Conservation (phyloP, 2,888 invertebrate species). For the Laspeyria flexula region DNA sequence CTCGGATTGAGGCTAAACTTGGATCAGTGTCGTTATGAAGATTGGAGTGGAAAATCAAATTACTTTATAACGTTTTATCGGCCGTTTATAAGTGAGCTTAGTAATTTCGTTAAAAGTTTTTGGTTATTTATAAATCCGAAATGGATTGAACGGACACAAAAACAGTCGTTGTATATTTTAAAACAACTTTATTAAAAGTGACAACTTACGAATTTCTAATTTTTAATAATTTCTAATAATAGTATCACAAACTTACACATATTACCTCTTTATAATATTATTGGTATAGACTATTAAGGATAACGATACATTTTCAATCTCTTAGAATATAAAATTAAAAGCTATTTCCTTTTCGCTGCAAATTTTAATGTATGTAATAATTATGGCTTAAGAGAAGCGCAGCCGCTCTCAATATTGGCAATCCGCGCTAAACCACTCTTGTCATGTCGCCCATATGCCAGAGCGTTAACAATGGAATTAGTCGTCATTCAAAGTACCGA, state of each 20-base stretch:
- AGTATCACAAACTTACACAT: too few species aligned
- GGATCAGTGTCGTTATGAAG: slow-evolving; percentile 6
- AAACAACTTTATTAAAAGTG: too few species aligned
- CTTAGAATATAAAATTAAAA: too few species aligned
- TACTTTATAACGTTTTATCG: neutral
- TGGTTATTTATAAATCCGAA: too few species aligned
- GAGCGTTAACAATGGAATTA: slow-evolving; percentile 82
- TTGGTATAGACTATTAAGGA: too few species aligned
- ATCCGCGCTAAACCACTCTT: slow-evolving; percentile 65
- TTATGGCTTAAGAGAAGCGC: slow-evolving; percentile 21
- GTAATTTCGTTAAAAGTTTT: neutral
- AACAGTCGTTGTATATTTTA: too few species aligned
- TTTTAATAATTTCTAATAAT: too few species aligned
- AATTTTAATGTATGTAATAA: neutral
- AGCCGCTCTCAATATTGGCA: slow-evolving; percentile 54
- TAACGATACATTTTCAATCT: too few species aligned
- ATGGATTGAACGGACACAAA: too few species aligned
- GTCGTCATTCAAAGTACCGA: slow-evolving; percentile 81
- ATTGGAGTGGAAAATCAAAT: neutral
- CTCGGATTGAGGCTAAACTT: slow-evolving; percentile 10
- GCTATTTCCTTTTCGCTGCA: too few species aligned
- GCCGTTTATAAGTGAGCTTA: slow-evolving; percentile 1
- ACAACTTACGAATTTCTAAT: too few species aligned
- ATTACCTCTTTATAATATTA: too few species aligned
- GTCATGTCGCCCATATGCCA: slow-evolving; percentile 80